Base-by-base conservation (phyloP, 2,888 invertebrate species). In the Nemotelus pantherinus region DNA sequence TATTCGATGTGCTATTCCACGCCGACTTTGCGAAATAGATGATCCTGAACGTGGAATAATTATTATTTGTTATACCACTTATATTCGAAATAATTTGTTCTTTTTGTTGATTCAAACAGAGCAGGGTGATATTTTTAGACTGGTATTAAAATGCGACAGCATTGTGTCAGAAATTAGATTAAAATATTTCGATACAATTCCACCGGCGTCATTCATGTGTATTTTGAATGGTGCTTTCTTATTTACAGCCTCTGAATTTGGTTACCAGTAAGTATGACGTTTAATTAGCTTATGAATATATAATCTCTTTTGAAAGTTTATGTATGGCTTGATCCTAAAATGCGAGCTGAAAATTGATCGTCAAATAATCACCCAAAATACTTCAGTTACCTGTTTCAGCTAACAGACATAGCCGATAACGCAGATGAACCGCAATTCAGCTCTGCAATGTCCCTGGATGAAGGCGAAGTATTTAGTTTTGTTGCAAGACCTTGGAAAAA, bases 21-120 rank as follows among this genome's bases (percentile, higher is more conserved):
- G 99, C 79, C 89, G 99, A 82, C 90, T 99, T 82, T 98, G 99
- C 88, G 99, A 99, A 87, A 89, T 99, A 78, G 99, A 99, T 88
- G 99, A 99, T 88, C 99, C 99, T 0, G 99, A 99, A 84, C 90
- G 99, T 82, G 98, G 99, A 79, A 98, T 99, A 96, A 97, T 99
- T 82, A 98, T 99, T 88, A 98, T 99, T 7, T 98, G 98, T 86
- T 97, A 98, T 3, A 99, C 99, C 4, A 98, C 99, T 1, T 99
- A 99, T 87, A 98, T 99, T 87, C 99, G 99, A 0, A 99, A 99
- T 87, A 95, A 96, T 47, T 98, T 99, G 98, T 99, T 98, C 86
- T 99, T 99, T 89, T 99, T 99, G 88, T 89, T 99, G 84, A 96
- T 98, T 3, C 99, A 99, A 89, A 99, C 99, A 3, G 99, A 99